Percentiles rank a stretch among this genome's conserved stretches.
Evolutionary conservation across 2,888 invertebrate species (phyloP).

Genomic region (Hetaerina titia): DNA sequence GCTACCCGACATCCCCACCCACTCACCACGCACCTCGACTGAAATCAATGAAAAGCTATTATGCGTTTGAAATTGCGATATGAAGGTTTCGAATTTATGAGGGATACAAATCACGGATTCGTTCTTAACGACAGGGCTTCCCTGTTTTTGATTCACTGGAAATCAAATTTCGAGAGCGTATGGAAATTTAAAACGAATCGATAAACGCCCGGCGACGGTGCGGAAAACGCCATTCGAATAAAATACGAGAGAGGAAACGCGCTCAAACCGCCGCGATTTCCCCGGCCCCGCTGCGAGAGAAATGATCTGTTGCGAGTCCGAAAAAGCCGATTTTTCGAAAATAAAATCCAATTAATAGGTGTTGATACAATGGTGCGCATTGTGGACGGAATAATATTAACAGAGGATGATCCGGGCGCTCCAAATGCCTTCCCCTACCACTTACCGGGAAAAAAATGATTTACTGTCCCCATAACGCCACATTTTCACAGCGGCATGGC

Average conservation of each 20-base stretch:
- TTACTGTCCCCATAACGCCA: background rate
- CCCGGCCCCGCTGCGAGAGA: background rate
- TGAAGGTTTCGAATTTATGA: slow-evolving; percentile 52
- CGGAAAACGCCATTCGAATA: slow-evolving; percentile 44
- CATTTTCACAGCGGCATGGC: background rate
- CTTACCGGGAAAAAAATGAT: background rate
- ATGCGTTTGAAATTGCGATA: slow-evolving; percentile 60
- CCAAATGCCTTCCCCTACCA: background rate
- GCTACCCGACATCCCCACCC: background rate
- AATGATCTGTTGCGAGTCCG: background rate
- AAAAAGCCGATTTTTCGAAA: background rate
- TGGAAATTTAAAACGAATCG: slow-evolving; percentile 62
- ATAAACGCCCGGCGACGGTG: slow-evolving; percentile 35
- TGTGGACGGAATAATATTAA: background rate
- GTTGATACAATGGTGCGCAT: slow-evolving; percentile 17
- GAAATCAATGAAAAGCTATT: slow-evolving; percentile 67
- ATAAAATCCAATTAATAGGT: slow-evolving; percentile 30
- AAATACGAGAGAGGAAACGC: slow-evolving; percentile 48
- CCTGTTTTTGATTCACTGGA: slow-evolving; percentile 56
- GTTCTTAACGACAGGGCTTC: slow-evolving; percentile 53
- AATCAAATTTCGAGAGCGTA: slow-evolving; percentile 62
- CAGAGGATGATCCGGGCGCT: background rate
- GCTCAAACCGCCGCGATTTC: background rate
- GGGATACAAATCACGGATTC: slow-evolving; percentile 63
- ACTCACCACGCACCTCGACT: background rate